Percentiles rank a stretch among this genome's conserved stretches.
Conservation (phyloP, 1,140 invertebrate species). For the Homarus americanus region DNA sequence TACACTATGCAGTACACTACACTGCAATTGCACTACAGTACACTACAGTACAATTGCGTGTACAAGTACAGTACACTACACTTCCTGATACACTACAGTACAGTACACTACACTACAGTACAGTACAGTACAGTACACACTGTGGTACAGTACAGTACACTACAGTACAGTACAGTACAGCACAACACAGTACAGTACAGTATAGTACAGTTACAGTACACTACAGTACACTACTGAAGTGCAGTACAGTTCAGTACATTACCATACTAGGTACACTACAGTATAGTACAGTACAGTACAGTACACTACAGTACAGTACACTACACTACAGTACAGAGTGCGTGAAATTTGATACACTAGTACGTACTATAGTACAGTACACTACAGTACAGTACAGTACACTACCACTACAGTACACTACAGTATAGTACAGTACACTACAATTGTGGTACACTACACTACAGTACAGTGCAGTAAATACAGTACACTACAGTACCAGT, state of each 20-base stretch:
- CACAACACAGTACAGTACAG: too few relatives aligned
- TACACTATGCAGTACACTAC: constrained; percentile 73
- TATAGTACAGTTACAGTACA: too few relatives aligned
- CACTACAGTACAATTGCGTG: too few relatives aligned
- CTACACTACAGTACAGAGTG: too few relatives aligned
- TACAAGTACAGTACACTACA: too few relatives aligned
- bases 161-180: constrained; percentile 39
- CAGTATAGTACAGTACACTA: not conserved
- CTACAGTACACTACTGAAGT: too few relatives aligned
- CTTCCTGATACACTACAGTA: too few relatives aligned
- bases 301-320: constrained; percentile 75
- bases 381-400: constrained; percentile 2
- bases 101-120: constrained; percentile 65
- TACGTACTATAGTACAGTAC: not conserved
- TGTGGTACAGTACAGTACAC: constrained; percentile 18
- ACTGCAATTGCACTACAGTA: constrained; percentile 63
- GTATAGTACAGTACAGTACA: constrained; percentile 75
- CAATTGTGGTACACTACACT: not conserved
- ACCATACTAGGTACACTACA: constrained; percentile 74
- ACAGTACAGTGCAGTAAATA: not conserved
- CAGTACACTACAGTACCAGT: constrained; percentile 8
- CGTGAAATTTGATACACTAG: too few relatives aligned
- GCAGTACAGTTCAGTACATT: constrained; percentile 75
- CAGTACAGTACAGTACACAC: constrained; percentile 62
- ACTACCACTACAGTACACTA: not conserved